Conservation (phyloP, 2,888 invertebrate species). For the Itoplectis maculator region DNA sequence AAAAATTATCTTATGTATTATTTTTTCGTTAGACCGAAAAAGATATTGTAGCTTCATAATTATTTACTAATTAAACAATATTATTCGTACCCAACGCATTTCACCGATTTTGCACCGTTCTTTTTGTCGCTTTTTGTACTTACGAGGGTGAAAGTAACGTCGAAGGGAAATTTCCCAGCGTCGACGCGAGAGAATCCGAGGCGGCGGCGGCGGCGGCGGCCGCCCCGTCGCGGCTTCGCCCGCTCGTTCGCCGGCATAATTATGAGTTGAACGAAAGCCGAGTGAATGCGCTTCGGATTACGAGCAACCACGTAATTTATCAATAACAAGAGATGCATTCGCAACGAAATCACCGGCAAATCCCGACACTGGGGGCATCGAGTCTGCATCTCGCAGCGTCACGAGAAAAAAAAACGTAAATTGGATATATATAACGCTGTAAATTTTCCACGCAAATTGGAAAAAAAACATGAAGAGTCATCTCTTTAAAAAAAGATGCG, state of each 20-base stretch:
- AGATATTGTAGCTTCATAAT: too few relatives aligned
- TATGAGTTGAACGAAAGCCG: conserved; percentile 38
- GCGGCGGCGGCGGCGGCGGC: background rate
- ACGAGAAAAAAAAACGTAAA: too few relatives aligned
- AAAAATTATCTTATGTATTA: too few relatives aligned
- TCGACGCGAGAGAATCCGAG: conserved; percentile 27
- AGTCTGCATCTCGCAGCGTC: background rate
- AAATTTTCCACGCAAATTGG: too few relatives aligned
- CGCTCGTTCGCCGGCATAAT: conserved; percentile 23
- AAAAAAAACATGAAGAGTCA: too few relatives aligned
- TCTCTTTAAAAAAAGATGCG: too few relatives aligned
- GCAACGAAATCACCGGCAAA: conserved; percentile 36
- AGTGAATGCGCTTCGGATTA: conserved; percentile 50
- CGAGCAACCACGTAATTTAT: conserved; percentile 47
- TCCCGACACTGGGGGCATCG: background rate
- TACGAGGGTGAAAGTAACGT: background rate
- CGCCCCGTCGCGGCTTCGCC: background rate
- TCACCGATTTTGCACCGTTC: too few relatives aligned
- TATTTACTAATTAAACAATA: too few relatives aligned
- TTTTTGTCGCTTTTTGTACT: background rate
- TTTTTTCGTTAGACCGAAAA: too few relatives aligned
- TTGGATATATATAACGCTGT: too few relatives aligned
- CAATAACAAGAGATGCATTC: conserved; percentile 52
- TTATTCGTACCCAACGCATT: too few relatives aligned
- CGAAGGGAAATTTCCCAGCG: background rate